Percentiles rank a stretch among this genome's conserved stretches.
These are phyloP conservation scores for Anabas testudineus DNA, from an alignment of 2,797 vertebrate species.

Conservation along the genomic window DNA sequence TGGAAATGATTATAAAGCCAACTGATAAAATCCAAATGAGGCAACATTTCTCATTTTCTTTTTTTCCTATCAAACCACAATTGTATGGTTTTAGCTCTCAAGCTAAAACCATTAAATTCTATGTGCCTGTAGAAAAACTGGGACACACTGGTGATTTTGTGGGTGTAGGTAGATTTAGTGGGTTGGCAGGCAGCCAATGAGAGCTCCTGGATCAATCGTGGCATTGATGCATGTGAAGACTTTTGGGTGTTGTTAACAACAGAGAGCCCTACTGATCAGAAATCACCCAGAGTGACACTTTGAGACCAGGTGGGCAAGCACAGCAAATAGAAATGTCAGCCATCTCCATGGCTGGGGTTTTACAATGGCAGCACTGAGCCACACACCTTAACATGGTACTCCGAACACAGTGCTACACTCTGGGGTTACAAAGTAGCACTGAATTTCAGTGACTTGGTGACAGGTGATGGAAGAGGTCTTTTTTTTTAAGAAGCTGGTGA, in stretches of 20 bases:
- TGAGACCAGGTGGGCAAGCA: constrained; percentile 80
- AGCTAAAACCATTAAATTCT: constrained; percentile 50
- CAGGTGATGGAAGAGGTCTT: constrained; percentile 60
- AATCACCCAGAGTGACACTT: constrained; percentile 87
- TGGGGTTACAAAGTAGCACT: constrained; percentile 55
- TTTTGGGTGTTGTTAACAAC: constrained; percentile 86
- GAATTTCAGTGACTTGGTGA: constrained; percentile 51
- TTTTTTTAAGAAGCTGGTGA: constrained; percentile 36
- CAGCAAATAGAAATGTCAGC: constrained; percentile 85
- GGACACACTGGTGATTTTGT: constrained; percentile 77
- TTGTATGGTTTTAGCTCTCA: too few relatives aligned
- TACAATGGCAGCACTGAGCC: constrained; percentile 65
- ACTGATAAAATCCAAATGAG: constrained; percentile 65
- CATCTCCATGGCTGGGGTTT: constrained; percentile 63
- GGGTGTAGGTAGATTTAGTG: constrained; percentile 84
- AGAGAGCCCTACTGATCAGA: constrained; percentile 85
- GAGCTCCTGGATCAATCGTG: constrained; percentile 79
- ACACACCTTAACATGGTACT: constrained; percentile 55
- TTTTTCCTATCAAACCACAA: constrained; percentile 53
- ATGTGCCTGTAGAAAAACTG: constrained; percentile 70
- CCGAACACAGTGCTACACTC: constrained; percentile 46
- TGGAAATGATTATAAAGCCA: constrained; percentile 57
- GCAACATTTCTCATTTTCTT: constrained; percentile 64
- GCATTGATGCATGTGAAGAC: constrained; percentile 73
- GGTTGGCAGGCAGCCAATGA: constrained; percentile 81